These are phyloP conservation scores for Falcaria lacertinaria DNA, from an alignment of 2,888 invertebrate species.

Conservation along the genomic window DNA sequence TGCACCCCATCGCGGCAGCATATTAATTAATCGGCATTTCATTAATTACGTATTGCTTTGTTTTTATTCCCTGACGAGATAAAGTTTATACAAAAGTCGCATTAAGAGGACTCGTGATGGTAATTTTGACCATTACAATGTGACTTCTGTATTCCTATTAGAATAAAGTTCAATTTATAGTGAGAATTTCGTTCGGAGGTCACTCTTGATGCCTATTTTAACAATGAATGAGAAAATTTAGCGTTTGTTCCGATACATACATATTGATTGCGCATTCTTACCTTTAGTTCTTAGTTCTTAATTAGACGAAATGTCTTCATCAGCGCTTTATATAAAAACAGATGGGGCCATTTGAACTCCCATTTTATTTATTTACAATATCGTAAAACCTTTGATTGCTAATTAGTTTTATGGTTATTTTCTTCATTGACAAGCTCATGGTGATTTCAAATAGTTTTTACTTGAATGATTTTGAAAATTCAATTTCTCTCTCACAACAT, in stretches of 20 bases:
- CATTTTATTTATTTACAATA: conserved; percentile 67
- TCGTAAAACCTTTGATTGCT: conserved; percentile 68
- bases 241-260: conserved; percentile 26
- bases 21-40: conserved; percentile 64
- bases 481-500: neutral
- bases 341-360: conserved; percentile 45
- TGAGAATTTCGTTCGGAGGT: neutral
- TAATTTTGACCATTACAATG: neutral
- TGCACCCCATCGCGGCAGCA: conserved; percentile 53
- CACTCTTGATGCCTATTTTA: neutral
- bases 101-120: neutral
- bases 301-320: conserved; percentile 62
- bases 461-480: conserved; percentile 1
- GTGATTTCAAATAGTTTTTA: conserved; percentile 22
- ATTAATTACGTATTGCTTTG: conserved; percentile 59
- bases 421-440: conserved; percentile 46
- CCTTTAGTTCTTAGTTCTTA: conserved; percentile 32
- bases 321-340: conserved; percentile 51
- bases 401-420: conserved; percentile 69
- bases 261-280: conserved; percentile 41
- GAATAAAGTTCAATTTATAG: neutral
- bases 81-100: neutral
- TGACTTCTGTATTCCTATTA: neutral
- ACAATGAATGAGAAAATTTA: conserved; percentile 7
- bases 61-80: conserved; percentile 33